Percentiles rank a stretch among this genome's conserved stretches.
Evolutionary conservation across 2,113 vertebrate species (phyloP).

Genomic region (Xiphorhynchus elegans): DNA sequence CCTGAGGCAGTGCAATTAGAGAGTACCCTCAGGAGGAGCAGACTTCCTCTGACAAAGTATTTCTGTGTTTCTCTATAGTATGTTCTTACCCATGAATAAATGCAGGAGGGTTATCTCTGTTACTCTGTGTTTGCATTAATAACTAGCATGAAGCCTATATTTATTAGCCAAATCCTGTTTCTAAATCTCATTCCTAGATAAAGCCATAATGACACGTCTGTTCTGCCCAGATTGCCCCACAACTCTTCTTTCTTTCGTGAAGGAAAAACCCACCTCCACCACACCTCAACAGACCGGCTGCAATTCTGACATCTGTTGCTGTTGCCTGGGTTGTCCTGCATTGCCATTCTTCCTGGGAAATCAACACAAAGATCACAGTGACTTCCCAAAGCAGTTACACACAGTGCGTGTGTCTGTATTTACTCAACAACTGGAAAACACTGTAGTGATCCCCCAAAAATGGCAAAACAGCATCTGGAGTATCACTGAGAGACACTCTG

Average conservation of each 20-base stretch:
- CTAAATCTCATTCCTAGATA: constrained; percentile 24
- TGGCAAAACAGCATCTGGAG: background rate
- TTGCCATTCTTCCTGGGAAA: background rate
- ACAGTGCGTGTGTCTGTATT: background rate
- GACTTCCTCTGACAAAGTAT: background rate
- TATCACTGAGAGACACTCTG: background rate
- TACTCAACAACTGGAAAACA: background rate
- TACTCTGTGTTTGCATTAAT: constrained; percentile 42
- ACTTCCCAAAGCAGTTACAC: background rate
- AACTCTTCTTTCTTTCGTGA: background rate
- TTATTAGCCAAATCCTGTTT: constrained; percentile 42
- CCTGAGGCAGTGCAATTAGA: background rate
- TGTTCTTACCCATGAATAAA: constrained; percentile 30
- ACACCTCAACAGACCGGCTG: fast-evolving
- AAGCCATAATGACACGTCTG: background rate
- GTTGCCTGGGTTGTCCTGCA: background rate
- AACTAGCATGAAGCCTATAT: constrained; percentile 14
- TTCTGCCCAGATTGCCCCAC: background rate
- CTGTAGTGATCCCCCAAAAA: background rate
- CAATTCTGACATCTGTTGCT: background rate
- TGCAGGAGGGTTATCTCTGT: constrained; percentile 24
- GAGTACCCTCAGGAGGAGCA: background rate
- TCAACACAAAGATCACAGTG: background rate
- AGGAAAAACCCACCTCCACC: background rate
- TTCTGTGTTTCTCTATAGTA: background rate